Evolutionary conservation across 2,888 invertebrate species (phyloP), one percentile per base, ranked within the genome.

Genomic region (Phania funesta): DNA sequence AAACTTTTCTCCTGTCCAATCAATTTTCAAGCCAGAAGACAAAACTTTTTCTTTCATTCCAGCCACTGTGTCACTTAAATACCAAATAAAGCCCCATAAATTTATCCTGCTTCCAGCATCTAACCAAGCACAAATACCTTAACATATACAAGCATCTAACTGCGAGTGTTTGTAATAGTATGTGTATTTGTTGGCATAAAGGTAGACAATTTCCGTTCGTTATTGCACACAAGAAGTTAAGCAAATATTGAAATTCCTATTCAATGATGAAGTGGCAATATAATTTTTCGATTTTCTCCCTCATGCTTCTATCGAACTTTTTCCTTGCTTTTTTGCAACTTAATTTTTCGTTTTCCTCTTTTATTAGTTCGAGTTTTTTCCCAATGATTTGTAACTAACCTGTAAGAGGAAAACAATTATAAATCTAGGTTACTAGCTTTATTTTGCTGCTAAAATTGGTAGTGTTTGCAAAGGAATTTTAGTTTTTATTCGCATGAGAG

Each of bases 401-500:
- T 83, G 80, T 22, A 3, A 3, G 6, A 13, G 5, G 22, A 44
- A 54, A 44, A 48, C 24, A 18, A 35, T 16, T 16, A 2, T 9
- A 18, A 68, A 83, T 71, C 60, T 75, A 56, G 79, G 74, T 79
- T 75, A 83, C 68, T 60, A 13, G 73, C 44, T 68, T 68, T 11
- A 22, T 26, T 68, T 54, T 65, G 32, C 41, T 48, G 9, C 7
- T 62, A n/a, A 9, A 41, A 9, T 67, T 52, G n/a, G 22, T 35
- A 44, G 29, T 16, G 7, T 24, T 1, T 35, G 7, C 2, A 22
- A 54, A 50, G 20, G 32, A 81, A 85, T 82, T 86, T 84, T 83
- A 84, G 83, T 86, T 86, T 85, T 86, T 87, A 79, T 86, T 86
- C 85, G 86, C 86, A 85, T 86, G 85, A 38, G 60, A 76, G 76